Evolutionary conservation across 2,888 invertebrate genomes (phyloP).

Genomic region (Erebia ligea): DNA sequence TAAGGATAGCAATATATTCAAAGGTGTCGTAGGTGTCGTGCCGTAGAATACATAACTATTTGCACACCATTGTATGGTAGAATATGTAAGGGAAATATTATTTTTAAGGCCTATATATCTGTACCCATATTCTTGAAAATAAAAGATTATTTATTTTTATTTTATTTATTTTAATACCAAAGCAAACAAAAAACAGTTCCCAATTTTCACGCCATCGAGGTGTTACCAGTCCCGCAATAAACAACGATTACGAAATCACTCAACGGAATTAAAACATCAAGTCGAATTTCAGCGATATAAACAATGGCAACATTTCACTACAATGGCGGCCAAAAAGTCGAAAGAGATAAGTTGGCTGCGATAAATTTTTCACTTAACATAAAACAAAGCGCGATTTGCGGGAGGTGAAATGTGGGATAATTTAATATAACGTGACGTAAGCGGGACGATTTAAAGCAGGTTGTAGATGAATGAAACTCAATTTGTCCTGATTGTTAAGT

Average conservation of each 20-base stretch:
- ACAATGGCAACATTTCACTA: slow-evolving; percentile 26
- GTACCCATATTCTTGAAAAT: no score
- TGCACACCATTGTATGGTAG: no score
- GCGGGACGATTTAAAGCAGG: not conserved
- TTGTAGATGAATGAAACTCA: no score
- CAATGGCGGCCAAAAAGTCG: slow-evolving; percentile 26
- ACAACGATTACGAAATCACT: slow-evolving; percentile 12
- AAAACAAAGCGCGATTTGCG: slow-evolving; percentile 24
- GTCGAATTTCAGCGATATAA: slow-evolving; percentile 16
- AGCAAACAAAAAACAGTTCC: no score
- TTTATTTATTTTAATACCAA: not conserved
- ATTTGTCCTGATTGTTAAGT: no score
- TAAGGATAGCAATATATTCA: no score
- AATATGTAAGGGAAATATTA: no score
- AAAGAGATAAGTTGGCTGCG: slow-evolving; percentile 30
- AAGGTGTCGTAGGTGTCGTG: no score
- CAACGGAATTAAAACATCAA: slow-evolving; percentile 20
- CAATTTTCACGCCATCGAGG: not conserved
- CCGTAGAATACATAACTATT: not conserved
- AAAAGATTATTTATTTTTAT: no score
- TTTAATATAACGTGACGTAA: slow-evolving; percentile 18
- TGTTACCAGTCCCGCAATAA: slow-evolving; percentile 1
- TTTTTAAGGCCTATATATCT: no score
- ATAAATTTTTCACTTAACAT: slow-evolving; percentile 32
- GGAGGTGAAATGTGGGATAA: not conserved